Evolutionary conservation across 2,888 invertebrate genomes (phyloP).

Genomic region (Dorcus parallelipipedus): DNA sequence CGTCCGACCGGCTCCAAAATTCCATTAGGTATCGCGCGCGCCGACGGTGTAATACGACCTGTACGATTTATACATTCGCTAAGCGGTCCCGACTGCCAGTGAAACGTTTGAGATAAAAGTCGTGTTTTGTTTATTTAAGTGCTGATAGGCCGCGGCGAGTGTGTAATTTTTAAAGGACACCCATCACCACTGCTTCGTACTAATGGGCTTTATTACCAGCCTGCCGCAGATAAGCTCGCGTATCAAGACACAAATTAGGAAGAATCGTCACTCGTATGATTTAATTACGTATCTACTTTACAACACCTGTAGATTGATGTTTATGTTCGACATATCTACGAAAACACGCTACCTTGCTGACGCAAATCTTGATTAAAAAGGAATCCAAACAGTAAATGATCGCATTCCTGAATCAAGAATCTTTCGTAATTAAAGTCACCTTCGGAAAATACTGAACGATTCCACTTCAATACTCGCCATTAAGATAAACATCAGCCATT

Average conservation of each 20-base stretch:
- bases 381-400: no score
- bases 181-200: conserved; percentile 29
- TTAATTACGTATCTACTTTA: not conserved
- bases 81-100: conserved; percentile 42
- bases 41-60: conserved; percentile 24
- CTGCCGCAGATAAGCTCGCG: not conserved
- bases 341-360: no score
- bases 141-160: conserved; percentile 33
- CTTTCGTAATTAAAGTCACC: no score
- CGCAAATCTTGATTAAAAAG: no score
- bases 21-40: conserved; percentile 19
- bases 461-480: no score
- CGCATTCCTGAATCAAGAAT: no score
- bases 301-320: not conserved
- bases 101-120: conserved; percentile 45
- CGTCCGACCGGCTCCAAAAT: conserved; percentile 23
- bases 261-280: conserved; percentile 2
- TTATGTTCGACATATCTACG: not conserved
- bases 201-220: conserved; percentile 29
- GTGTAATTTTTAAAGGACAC: conserved; percentile 36
- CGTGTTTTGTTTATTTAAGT: conserved; percentile 40
- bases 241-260: conserved; percentile 2
- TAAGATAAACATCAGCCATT: no score
- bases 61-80: conserved; percentile 43
- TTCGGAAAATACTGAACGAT: no score